Evolutionary conservation across 1,140 invertebrate genomes (phyloP).

Genomic region (Drosophila leontia): DNA sequence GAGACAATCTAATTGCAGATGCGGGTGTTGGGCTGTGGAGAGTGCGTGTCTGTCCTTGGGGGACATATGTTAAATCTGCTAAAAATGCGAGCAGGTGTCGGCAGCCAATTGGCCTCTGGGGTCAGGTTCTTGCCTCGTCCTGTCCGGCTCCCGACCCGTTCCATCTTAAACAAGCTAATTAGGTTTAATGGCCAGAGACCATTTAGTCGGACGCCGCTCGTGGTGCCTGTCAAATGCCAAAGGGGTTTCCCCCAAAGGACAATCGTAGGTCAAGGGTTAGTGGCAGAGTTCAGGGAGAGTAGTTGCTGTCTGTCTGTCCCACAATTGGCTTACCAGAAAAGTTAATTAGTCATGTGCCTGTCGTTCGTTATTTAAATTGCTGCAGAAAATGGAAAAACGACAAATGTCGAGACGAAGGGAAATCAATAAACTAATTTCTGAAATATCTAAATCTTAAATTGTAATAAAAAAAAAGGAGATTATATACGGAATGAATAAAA

Average conservation of each 20-base stretch:
- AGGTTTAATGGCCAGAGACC: conserved; percentile 61
- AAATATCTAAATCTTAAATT: background rate
- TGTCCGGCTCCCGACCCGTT: background rate
- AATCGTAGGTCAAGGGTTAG: conserved; percentile 44
- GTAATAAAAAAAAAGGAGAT: background rate
- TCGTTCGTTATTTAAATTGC: conserved; percentile 31
- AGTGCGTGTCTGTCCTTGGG: conserved; percentile 18
- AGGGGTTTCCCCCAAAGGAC: conserved; percentile 35
- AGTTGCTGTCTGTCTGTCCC: conserved; percentile 11
- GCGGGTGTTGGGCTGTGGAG: conserved; percentile 3
- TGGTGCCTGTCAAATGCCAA: conserved; percentile 34
- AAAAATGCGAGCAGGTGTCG: conserved; percentile 57
- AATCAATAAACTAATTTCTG: conserved; percentile 2
- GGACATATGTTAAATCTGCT: conserved; percentile 50
- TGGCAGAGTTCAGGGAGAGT: conserved; percentile 7
- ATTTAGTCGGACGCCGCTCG: conserved; percentile 29
- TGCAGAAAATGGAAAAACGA: background rate
- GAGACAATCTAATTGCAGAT: conserved; percentile 72
- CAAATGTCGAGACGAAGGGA: background rate
- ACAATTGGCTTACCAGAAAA: conserved; percentile 10
- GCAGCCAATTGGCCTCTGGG: conserved; percentile 48
- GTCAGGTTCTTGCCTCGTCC: conserved; percentile 8
- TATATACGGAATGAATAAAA: too few relatives aligned
- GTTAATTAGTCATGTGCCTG: conserved; percentile 38
- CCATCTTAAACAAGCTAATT: conserved; percentile 73